Evolutionary conservation across 2,797 vertebrate genomes (phyloP).

Genomic region (Spea hammondii): DNA sequence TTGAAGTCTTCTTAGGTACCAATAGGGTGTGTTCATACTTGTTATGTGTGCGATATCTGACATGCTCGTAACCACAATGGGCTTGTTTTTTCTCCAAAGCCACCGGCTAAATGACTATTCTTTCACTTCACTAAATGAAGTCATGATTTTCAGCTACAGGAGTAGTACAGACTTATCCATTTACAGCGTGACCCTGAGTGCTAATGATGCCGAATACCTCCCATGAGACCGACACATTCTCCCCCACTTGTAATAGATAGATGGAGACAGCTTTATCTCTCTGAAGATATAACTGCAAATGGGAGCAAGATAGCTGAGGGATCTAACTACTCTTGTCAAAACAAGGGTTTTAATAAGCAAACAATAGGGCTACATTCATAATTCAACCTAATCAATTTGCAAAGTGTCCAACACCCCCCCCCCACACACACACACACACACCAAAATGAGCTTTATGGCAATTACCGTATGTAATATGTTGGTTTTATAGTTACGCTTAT

Average conservation of each 20-base stretch:
- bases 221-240: conserved; percentile 26
- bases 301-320: not conserved
- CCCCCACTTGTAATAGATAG: conserved; percentile 24
- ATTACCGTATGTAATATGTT: not conserved
- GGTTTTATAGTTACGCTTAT: too few species aligned
- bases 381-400: conserved; percentile 17
- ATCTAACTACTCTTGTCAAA: conserved; percentile 29
- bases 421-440: too few species aligned
- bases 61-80: conserved; percentile 27
- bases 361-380: conserved; percentile 15
- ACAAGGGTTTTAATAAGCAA: conserved; percentile 23
- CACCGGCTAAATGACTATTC: conserved; percentile 38
- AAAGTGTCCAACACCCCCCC: not conserved
- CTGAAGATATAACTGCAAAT: conserved; percentile 9
- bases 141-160: conserved; percentile 43
- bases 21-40: not conserved
- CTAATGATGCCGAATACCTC: conserved; percentile 48
- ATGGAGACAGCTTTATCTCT: conserved; percentile 30
- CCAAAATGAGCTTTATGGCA: not conserved
- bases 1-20: too few species aligned
- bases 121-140: conserved; percentile 47
- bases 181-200: conserved; percentile 38
- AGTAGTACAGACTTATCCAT: conserved; percentile 37
- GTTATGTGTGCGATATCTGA: not conserved
- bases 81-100: conserved; percentile 15